Base-by-base conservation (phyloP, 2,888 invertebrate genomes). In the Andrena camellia region DNA sequence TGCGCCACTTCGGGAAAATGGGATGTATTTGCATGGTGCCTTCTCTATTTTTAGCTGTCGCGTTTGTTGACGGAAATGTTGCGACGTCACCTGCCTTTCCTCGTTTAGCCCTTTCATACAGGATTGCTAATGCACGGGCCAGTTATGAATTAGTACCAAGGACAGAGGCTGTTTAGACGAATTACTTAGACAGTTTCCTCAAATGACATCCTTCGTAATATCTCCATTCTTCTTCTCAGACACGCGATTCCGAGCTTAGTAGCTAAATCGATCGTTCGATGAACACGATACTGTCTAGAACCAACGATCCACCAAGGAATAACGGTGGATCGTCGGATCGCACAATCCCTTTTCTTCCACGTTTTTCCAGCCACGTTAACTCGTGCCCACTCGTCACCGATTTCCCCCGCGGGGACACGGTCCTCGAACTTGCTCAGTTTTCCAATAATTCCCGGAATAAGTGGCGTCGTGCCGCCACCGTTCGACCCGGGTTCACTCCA, bases 381-480 rank as follows among this genome's bases (percentile, higher is more conserved):
- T 62, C 52, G 57, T 60, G 29, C 74, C 64, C 57, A 77, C 33
- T 62, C 71, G 71, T 69, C 60, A 57, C 33, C 35, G 7, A 17
- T 57, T 57, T 66, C 71, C 60, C 54, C 62, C 26, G 60, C 26
- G 42, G 33, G 8, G 33, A 29, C 17, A 31, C 20, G 57, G 54
- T 6, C 29, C 67, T 17, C 59, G 66, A 67, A 71, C 33, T 80
- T 79, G 8, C 63, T 64, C 78, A 69, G 81, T 83, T 88, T 85
- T 83, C 88, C 89, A 78, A 88, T 88, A 88, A 88, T 88, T 88
- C 63, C 73, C 60, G 60, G 85, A 79, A 87, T 81, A 87, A 88
- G 88, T 79, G 78, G 69, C 81, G 76, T 78, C 71, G 72, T 71
- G 74, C 77, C 64, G 66, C 57, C 5, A 57, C 20, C 74, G 73